Evolutionary conservation across 2,888 invertebrate species (phyloP).

Genomic region (Lasius fuliginosus): DNA sequence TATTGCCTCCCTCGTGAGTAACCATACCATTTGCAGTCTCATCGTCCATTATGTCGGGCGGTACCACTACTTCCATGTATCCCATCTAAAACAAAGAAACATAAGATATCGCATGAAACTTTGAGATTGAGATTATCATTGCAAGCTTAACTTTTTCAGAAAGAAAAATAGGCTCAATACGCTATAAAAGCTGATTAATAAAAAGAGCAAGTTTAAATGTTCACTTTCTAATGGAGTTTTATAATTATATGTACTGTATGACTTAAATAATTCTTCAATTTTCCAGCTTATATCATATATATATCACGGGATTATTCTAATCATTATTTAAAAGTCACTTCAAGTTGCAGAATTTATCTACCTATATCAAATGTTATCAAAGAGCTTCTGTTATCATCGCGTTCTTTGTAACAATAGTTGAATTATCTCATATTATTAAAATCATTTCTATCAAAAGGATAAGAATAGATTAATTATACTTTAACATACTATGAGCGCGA

Average conservation of each 20-base stretch:
- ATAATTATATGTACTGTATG: background rate
- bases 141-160: background rate
- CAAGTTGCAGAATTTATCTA: background rate
- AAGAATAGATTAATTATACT: constrained; percentile 36
- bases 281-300: background rate
- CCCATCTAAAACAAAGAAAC: constrained; percentile 90
- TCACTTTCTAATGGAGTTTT: background rate
- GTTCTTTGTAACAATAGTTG: constrained; percentile 9
- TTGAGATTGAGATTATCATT: background rate
- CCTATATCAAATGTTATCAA: constrained; percentile 2
- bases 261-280: background rate
- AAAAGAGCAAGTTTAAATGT: background rate
- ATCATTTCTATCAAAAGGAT: background rate
- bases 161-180: background rate
- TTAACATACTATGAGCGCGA: constrained; percentile 1
- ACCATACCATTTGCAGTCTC: constrained; percentile 92
- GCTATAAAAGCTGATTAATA: background rate
- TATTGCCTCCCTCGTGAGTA: constrained; percentile 93
- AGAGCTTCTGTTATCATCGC: background rate
- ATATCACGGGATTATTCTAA: background rate
- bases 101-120: background rate
- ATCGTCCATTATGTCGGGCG: constrained; percentile 94
- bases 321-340: background rate
- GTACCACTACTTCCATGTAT: constrained; percentile 94
- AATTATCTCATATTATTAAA: constrained; percentile 29